A percentile compares a stretch with the other conserved stretches of the same genome.
phyloP scores from a whole-genome alignment of 1,140 invertebrate species.

The Cotesia chilonis region DNA sequence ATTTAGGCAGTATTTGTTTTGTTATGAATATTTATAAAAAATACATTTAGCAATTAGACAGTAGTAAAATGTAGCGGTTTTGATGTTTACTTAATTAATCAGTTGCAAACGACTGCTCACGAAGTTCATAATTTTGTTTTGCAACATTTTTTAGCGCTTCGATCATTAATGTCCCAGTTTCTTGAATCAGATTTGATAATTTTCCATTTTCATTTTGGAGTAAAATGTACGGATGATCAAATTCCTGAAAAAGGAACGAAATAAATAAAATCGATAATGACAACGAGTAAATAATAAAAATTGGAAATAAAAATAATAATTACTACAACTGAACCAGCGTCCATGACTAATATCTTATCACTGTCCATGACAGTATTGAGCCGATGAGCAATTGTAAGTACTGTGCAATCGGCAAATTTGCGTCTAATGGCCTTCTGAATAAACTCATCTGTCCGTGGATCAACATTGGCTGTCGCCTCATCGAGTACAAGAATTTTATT shows the following conservation, averaged over 20 bases:
- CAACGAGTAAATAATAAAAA: neutral
- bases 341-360: constrained; percentile 78
- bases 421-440: constrained; percentile 79
- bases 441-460: constrained; percentile 76
- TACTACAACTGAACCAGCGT: constrained; percentile 70
- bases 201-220: constrained; percentile 71
- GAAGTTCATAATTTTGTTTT: constrained; percentile 45
- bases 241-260: constrained; percentile 68
- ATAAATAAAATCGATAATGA: neutral
- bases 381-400: constrained; percentile 86
- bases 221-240: constrained; percentile 75
- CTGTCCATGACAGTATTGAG: constrained; percentile 83
- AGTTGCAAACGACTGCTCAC: neutral
- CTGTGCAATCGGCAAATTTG: constrained; percentile 79
- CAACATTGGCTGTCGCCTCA: constrained; percentile 90
- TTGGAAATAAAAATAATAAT: constrained; percentile 3
- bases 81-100: too few species aligned
- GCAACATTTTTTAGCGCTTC: constrained; percentile 54
- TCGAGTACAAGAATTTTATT: constrained; percentile 85
- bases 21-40: too few species aligned
- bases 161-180: constrained; percentile 68
- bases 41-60: too few species aligned
- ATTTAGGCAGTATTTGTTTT: too few species aligned
- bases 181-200: constrained; percentile 75
- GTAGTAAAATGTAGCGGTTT: too few species aligned